phyloP scores from a whole-genome alignment of 2,113 vertebrate genomes.

The Carassius gibelio region DNA sequence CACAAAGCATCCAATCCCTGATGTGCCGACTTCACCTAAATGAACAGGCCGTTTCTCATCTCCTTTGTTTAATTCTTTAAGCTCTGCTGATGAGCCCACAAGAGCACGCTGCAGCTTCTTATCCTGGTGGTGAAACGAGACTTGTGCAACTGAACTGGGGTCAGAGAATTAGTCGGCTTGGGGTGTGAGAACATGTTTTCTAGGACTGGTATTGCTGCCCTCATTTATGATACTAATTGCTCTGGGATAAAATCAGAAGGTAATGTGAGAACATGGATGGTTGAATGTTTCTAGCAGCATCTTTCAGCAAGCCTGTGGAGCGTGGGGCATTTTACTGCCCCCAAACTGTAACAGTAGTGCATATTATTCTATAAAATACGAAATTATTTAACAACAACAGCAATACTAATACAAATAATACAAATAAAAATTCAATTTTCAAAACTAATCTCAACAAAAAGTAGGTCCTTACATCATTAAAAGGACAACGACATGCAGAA shows the following conservation, averaged over 20 bases:
- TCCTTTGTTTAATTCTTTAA: conserved; percentile 56
- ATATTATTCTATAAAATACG: neutral
- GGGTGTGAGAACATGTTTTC: neutral
- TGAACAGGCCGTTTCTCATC: conserved; percentile 49
- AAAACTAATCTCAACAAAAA: no score
- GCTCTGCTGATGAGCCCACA: conserved; percentile 51
- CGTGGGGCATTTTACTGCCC: neutral
- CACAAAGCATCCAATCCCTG: conserved; percentile 38
- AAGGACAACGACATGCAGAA: neutral
- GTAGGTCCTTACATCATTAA: neutral
- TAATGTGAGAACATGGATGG: neutral
- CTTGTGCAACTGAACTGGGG: conserved; percentile 2
- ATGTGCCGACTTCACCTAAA: conserved; percentile 51
- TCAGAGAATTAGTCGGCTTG: conserved; percentile 15
- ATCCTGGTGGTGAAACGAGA: conserved; percentile 24
- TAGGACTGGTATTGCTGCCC: neutral
- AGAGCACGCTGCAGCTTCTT: conserved; percentile 36
- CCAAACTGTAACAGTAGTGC: neutral
- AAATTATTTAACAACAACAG: neutral
- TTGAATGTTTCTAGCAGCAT: neutral
- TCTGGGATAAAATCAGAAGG: neutral
- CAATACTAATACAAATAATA: no score
- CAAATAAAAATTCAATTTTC: no score
- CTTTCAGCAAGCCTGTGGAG: neutral
- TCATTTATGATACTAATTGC: conserved; percentile 34